phyloP scores from a whole-genome alignment of 2,888 invertebrate genomes.

The Xestia sexstrigata region DNA sequence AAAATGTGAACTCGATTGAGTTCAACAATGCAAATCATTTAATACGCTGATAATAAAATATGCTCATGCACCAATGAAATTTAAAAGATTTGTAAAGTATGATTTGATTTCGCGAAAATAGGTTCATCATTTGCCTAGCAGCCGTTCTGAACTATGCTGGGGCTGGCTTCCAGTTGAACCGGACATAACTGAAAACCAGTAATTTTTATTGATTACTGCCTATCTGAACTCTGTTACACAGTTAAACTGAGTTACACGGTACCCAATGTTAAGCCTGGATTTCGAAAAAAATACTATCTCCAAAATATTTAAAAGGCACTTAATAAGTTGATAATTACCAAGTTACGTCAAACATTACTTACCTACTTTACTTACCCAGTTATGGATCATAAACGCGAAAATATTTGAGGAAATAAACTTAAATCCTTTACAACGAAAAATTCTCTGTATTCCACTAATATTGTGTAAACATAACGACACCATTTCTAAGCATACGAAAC shows the following conservation, averaged over 20 bases:
- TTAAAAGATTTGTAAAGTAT: background rate
- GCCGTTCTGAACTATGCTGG: background rate
- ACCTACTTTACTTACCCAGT: conserved; percentile 39
- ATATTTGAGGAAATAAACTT: conserved; percentile 31
- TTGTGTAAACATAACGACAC: conserved; percentile 45
- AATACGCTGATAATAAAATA: background rate
- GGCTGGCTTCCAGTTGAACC: background rate
- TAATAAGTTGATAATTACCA: conserved; percentile 11
- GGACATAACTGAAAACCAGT: background rate
- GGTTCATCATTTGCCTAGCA: background rate
- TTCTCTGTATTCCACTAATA: conserved; percentile 29
- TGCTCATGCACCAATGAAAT: background rate
- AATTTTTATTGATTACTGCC: too few relatives aligned
- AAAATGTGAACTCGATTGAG: conserved; percentile 25
- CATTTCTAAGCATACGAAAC: conserved; percentile 18
- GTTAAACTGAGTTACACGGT: background rate
- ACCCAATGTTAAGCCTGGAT: background rate
- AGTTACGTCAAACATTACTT: conserved; percentile 20
- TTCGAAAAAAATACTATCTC: background rate
- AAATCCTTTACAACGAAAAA: conserved; percentile 14
- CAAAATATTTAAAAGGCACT: conserved; percentile 10
- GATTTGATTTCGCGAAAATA: background rate
- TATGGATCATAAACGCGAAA: conserved; percentile 42
- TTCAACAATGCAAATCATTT: conserved; percentile 5
- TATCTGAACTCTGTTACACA: background rate